phyloP scores from a whole-genome alignment of 2,888 invertebrate genomes.

The Notodonta dromedarius region DNA sequence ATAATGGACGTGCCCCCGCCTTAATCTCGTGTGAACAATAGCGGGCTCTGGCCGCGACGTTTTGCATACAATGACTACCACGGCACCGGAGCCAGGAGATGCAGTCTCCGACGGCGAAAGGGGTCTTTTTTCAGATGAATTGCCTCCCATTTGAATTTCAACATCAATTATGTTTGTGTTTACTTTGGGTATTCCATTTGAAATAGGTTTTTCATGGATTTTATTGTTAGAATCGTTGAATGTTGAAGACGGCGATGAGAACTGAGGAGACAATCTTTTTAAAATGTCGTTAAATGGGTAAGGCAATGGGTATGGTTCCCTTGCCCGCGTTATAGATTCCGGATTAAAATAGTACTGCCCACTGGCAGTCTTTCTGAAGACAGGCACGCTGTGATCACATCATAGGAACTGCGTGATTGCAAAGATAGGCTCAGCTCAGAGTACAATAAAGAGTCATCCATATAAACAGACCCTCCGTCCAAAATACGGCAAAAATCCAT shows the following conservation, averaged over 20 bases:
- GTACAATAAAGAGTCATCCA: too few relatives aligned
- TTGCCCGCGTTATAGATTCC: too few relatives aligned
- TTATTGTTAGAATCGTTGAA: constrained; percentile 3
- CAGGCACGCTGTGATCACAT: too few relatives aligned
- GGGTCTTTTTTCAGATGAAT: constrained; percentile 29
- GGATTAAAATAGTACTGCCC: too few relatives aligned
- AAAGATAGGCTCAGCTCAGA: too few relatives aligned
- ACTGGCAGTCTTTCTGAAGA: too few relatives aligned
- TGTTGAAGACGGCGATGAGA: not conserved
- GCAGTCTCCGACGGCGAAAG: constrained; percentile 43
- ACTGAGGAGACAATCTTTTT: not conserved
- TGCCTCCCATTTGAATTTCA: constrained; percentile 41
- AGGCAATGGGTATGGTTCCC: too few relatives aligned
- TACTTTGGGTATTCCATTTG: constrained; percentile 18
- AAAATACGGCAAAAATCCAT: constrained; percentile 19
- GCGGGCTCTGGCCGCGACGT: constrained; percentile 71
- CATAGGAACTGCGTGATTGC: too few relatives aligned
- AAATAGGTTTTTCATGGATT: constrained; percentile 30
- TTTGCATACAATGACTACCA: constrained; percentile 78
- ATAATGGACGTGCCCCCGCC: constrained; percentile 69
- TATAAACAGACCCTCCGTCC: not conserved
- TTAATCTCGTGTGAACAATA: constrained; percentile 80
- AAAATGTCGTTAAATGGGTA: not conserved
- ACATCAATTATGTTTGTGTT: constrained; percentile 30
- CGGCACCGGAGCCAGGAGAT: constrained; percentile 51